Evolutionary conservation across 2,888 invertebrate species (phyloP).

Genomic region (Dendrolimus pini): DNA sequence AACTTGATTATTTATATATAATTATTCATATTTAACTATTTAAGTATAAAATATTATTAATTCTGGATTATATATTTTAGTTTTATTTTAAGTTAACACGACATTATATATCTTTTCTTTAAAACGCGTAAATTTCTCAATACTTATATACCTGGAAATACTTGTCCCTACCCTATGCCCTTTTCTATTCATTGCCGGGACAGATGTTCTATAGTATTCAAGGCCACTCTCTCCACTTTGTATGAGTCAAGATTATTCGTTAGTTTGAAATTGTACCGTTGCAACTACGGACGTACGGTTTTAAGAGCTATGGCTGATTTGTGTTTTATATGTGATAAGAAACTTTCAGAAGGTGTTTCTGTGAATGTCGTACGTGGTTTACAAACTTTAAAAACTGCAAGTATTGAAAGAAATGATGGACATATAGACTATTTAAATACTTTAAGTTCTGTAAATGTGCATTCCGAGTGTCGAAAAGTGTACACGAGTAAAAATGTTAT

Average conservation of each 20-base stretch:
- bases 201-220: conserved; percentile 18
- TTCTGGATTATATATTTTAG: conserved; percentile 11
- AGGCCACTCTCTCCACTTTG: conserved; percentile 14
- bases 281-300: conserved; percentile 15
- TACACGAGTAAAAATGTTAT: conserved; percentile 22
- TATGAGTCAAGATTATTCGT: conserved; percentile 15
- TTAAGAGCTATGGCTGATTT: conserved; percentile 22
- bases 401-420: conserved; percentile 22
- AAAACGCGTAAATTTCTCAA: conserved; percentile 18
- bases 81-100: conserved; percentile 12
- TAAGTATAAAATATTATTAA: conserved; percentile 14
- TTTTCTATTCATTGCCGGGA: conserved; percentile 20
- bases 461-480: conserved; percentile 22
- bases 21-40: conserved; percentile 14
- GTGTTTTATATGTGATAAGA: conserved; percentile 22
- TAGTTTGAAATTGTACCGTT: conserved; percentile 16
- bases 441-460: conserved; percentile 23
- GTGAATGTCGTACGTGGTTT: conserved; percentile 23
- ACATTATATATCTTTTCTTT: conserved; percentile 16
- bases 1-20: conserved; percentile 9
- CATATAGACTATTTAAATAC: conserved; percentile 21
- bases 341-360: conserved; percentile 19
- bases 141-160: conserved; percentile 23
- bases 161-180: conserved; percentile 18
- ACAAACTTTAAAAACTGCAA: conserved; percentile 24